Conservation (phyloP, 1,140 invertebrate species). For the Drosophila ohnishii region DNA sequence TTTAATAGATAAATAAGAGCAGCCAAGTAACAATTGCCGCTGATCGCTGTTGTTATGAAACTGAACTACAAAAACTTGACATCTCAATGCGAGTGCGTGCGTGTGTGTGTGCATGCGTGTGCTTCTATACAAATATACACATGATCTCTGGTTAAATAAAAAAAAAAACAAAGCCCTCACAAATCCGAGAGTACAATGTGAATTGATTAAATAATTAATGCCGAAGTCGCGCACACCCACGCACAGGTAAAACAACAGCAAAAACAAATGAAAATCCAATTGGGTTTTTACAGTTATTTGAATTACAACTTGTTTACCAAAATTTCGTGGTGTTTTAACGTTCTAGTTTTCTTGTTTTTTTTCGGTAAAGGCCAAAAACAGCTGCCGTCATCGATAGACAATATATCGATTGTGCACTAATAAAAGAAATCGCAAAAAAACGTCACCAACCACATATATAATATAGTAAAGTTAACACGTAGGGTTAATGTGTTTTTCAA, state of each 20-base stretch:
- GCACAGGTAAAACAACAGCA: not conserved
- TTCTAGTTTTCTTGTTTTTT: not conserved
- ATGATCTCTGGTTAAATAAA: slow-evolving; percentile 57
- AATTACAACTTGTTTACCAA: slow-evolving; percentile 32
- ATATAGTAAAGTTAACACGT: slow-evolving; percentile 45
- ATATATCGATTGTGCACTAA: slow-evolving; percentile 35
- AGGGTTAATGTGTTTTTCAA: slow-evolving; percentile 19
- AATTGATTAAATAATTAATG: slow-evolving; percentile 47
- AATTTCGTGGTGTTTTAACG: slow-evolving; percentile 5
- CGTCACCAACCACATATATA: slow-evolving; percentile 15
- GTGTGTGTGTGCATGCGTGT: slow-evolving; percentile 22
- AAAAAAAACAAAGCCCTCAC: slow-evolving; percentile 30
- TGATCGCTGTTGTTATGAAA: slow-evolving; percentile 71
- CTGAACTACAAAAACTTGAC: slow-evolving; percentile 23
- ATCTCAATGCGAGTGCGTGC: slow-evolving; percentile 7
- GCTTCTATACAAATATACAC: slow-evolving; percentile 44
- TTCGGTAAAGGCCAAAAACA: slow-evolving; percentile 55
- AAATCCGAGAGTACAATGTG: slow-evolving; percentile 26
- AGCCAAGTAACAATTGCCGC: slow-evolving; percentile 34
- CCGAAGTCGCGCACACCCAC: slow-evolving; percentile 19
- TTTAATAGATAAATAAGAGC: slow-evolving; percentile 50
- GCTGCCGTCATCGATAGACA: slow-evolving; percentile 71
- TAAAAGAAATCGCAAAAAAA: slow-evolving; percentile 35
- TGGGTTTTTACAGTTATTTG: slow-evolving; percentile 1
- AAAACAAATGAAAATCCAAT: slow-evolving; percentile 4